Conservation (phyloP, 2,888 invertebrate genomes). For the Octonoba sinensis region DNA sequence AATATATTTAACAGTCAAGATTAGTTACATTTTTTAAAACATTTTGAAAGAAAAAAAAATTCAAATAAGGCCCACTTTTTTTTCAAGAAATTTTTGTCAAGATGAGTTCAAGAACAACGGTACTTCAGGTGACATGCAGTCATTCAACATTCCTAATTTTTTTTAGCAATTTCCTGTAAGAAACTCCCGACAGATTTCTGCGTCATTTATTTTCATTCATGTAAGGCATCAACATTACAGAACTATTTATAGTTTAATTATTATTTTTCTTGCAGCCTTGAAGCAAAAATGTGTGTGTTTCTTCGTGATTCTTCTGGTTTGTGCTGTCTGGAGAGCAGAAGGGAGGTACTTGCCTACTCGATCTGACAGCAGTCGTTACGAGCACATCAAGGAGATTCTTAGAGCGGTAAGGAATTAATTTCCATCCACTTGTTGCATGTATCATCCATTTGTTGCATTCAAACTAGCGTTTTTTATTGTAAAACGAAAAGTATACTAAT, state of each 20-base stretch:
- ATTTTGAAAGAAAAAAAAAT: too few species aligned
- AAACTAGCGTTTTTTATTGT: not conserved
- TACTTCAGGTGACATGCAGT: too few species aligned
- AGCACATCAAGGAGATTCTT: slow-evolving; percentile 62
- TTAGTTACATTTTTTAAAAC: too few species aligned
- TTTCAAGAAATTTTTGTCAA: too few species aligned
- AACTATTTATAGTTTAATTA: not conserved
- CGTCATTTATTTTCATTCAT: not conserved
- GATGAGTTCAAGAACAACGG: too few species aligned
- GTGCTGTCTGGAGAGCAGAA: slow-evolving; percentile 16
- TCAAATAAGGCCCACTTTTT: too few species aligned
- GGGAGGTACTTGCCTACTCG: slow-evolving; percentile 63
- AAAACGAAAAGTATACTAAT: not conserved
- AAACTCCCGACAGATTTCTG: not conserved
- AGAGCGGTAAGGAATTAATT: slow-evolving; percentile 45
- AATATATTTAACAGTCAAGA: too few species aligned
- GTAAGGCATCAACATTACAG: not conserved
- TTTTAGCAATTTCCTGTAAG: not conserved
- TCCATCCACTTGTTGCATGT: too few species aligned
- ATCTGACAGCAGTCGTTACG: slow-evolving; percentile 57
- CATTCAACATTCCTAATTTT: too few species aligned
- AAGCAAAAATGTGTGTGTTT: slow-evolving; percentile 10
- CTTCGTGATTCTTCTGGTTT: slow-evolving; percentile 11
- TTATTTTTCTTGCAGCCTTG: slow-evolving; percentile 10
- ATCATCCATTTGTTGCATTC: too few species aligned